These are phyloP conservation scores for Lindbergichthys nudifrons DNA, from an alignment of 2,797 vertebrate genomes.

Conservation along the genomic window DNA sequence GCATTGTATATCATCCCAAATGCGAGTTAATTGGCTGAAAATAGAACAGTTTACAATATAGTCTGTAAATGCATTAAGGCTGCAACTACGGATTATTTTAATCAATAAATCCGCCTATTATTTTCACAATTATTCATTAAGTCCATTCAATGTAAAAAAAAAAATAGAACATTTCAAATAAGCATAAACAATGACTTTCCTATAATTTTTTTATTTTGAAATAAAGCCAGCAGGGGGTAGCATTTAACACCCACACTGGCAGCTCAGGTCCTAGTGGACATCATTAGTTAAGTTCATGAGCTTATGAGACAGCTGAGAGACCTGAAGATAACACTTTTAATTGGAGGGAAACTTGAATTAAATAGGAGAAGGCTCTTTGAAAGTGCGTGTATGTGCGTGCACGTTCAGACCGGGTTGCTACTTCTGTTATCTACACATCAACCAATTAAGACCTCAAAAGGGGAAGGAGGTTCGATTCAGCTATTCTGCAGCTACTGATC, in stretches of 20 bases:
- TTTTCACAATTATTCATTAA: no score
- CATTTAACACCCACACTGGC: slow-evolving; percentile 19
- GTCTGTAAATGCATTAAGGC: neutral
- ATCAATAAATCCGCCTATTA: no score
- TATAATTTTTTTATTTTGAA: no score
- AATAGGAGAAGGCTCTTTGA: slow-evolving; percentile 42
- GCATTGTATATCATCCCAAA: slow-evolving; percentile 23
- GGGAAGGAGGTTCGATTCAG: slow-evolving; percentile 9
- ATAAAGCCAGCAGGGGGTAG: slow-evolving; percentile 50
- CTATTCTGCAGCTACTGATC: slow-evolving; percentile 33
- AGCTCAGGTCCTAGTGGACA: slow-evolving; percentile 44
- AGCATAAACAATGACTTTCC: no score
- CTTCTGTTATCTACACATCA: slow-evolving; percentile 52
- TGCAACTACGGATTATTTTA: no score
- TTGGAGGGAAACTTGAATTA: slow-evolving; percentile 51
- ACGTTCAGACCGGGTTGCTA: neutral
- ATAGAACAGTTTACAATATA: slow-evolving; percentile 6
- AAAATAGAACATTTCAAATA: no score
- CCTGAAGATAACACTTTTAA: slow-evolving; percentile 52
- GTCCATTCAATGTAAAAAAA: no score
- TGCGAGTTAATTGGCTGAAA: slow-evolving; percentile 12
- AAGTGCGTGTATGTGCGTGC: slow-evolving; percentile 7
- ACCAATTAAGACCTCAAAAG: slow-evolving; percentile 64
- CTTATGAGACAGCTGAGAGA: slow-evolving; percentile 33
- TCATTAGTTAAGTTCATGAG: slow-evolving; percentile 59